phyloP scores from a whole-genome alignment of 23 tunicate species.

The Trididemnum clinides region DNA sequence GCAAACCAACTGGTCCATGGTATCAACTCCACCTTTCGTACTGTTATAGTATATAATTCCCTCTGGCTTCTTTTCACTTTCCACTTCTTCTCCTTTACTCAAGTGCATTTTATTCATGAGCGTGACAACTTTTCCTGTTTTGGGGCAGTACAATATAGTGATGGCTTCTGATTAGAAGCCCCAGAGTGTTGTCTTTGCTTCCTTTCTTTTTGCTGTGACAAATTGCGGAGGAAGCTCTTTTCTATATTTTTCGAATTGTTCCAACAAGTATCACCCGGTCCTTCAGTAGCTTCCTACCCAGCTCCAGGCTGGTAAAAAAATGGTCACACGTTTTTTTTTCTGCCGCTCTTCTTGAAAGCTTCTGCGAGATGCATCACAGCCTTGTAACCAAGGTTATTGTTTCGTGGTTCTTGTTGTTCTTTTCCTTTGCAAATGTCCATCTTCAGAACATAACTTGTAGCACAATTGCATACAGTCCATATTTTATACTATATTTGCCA shows the following conservation, averaged over 20 bases:
- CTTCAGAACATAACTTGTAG: no score
- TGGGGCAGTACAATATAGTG: not conserved
- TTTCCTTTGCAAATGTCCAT: no score
- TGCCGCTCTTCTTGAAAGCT: no score
- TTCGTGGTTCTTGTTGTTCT: no score
- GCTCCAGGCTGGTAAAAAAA: constrained; percentile 1
- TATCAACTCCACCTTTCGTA: no score
- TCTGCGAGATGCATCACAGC: no score
- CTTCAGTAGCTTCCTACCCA: constrained; percentile 9
- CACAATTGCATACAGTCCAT: not conserved
- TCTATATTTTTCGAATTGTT: not conserved
- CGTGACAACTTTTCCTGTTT: no score
- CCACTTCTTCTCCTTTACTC: not conserved
- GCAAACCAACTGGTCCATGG: no score
- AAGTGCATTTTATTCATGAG: no score
- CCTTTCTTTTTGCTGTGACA: constrained; percentile 1
- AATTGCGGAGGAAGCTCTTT: constrained; percentile 10
- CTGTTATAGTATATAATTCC: no score
- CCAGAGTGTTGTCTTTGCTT: constrained; percentile 2
- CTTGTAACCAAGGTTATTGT: no score
- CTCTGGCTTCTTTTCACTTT: no score
- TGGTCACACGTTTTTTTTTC: not conserved
- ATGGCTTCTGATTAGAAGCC: constrained; percentile 2
- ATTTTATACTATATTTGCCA: constrained; percentile 3
- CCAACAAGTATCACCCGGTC: not conserved